A percentile compares a stretch with the other conserved stretches of the same genome.
Conservation (phyloP, 2,113 vertebrate species). For the Sylvia atricapilla region DNA sequence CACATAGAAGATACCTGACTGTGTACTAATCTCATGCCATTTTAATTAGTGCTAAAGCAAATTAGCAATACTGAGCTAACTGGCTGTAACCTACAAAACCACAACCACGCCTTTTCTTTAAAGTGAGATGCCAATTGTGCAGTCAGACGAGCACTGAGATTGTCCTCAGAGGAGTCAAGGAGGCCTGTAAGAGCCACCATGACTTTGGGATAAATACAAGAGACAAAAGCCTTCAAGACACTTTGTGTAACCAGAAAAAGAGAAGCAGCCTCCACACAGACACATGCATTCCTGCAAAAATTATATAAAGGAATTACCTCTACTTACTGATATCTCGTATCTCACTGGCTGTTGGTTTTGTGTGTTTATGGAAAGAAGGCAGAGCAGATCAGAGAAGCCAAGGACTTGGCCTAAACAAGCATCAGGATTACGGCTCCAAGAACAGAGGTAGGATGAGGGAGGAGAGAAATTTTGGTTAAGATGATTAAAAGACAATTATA, state of each 20-base stretch:
- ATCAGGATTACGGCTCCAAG: not conserved
- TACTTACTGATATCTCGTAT: not conserved
- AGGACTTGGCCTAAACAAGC: not conserved
- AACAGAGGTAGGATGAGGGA: not conserved
- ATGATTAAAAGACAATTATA: not conserved
- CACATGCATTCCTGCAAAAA: not conserved
- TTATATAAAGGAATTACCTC: not conserved
- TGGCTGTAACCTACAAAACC: not conserved
- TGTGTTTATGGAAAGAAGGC: not conserved
- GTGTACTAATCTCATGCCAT: not conserved
- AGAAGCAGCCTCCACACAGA: fast-evolving
- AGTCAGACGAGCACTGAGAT: not conserved
- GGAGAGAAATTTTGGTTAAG: not conserved
- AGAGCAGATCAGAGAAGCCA: not conserved
- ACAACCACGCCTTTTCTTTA: not conserved
- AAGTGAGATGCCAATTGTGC: not conserved
- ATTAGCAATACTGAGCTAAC: not conserved
- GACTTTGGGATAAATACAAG: not conserved
- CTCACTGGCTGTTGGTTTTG: not conserved
- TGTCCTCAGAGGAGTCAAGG: not conserved
- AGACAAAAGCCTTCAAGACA: not conserved
- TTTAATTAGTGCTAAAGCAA: not conserved
- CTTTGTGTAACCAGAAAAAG: not conserved
- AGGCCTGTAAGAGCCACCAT: not conserved
- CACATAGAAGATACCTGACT: not conserved